phyloP scores from a whole-genome alignment of 2,888 invertebrate genomes.

The Zaprionus bogoriensis region DNA sequence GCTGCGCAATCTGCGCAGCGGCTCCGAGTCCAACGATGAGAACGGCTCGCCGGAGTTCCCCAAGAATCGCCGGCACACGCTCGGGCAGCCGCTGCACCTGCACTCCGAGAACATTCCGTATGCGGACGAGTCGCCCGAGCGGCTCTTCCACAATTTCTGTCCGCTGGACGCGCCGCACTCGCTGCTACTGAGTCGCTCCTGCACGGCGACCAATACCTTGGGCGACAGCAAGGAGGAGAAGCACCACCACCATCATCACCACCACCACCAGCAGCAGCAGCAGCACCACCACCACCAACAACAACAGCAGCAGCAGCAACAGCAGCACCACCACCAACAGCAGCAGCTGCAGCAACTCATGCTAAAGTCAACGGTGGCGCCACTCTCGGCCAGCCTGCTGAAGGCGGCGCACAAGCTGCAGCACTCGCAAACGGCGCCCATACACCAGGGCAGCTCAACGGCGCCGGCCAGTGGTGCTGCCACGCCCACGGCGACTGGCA shows the following conservation, averaged over 20 bases:
- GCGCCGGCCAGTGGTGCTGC: slow-evolving; percentile 72
- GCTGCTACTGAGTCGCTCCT: slow-evolving; percentile 73
- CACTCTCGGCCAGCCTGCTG: slow-evolving; percentile 50
- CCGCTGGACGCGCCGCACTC: slow-evolving; percentile 71
- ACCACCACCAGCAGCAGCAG: slow-evolving; percentile 37
- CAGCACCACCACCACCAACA: slow-evolving; percentile 35
- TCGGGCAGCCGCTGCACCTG: slow-evolving; percentile 81
- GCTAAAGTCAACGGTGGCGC: slow-evolving; percentile 43
- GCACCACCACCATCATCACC: slow-evolving; percentile 28
- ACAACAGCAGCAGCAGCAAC: slow-evolving; percentile 34
- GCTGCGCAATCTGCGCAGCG: slow-evolving; percentile 88
- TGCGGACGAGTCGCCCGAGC: slow-evolving; percentile 87
- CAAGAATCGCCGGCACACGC: slow-evolving; percentile 78
- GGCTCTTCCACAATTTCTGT: slow-evolving; percentile 78
- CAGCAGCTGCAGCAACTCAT: slow-evolving; percentile 37
- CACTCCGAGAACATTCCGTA: slow-evolving; percentile 87
- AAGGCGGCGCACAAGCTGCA: slow-evolving; percentile 75
- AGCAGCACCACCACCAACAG: slow-evolving; percentile 30
- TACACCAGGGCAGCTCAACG: slow-evolving; percentile 63
- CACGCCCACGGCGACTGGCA: slow-evolving; percentile 63
- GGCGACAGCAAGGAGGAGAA: slow-evolving; percentile 50
- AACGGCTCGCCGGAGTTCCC: slow-evolving; percentile 83
- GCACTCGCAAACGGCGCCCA: slow-evolving; percentile 79
- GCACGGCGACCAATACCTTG: slow-evolving; percentile 67
- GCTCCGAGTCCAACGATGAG: slow-evolving; percentile 86